Conservation (phyloP, 2,797 vertebrate genomes). For the Okamejei kenojei region DNA sequence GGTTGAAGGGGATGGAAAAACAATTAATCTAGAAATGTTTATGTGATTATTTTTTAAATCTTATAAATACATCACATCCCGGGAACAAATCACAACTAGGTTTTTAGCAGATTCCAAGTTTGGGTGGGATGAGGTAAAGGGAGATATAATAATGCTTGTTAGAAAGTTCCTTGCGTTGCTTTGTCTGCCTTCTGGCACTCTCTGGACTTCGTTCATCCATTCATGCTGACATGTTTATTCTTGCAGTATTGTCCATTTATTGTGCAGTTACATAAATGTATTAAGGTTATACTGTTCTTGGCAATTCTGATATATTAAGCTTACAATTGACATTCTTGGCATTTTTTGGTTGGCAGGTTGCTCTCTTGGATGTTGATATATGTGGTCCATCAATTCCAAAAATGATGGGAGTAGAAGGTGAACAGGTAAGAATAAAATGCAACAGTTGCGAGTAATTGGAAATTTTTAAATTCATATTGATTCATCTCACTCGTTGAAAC, state of each 20-base stretch:
- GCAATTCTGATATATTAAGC: background rate
- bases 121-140: too few species aligned
- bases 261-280: background rate
- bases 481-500: too few species aligned
- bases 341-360: constrained; percentile 64
- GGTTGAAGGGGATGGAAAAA: too few species aligned
- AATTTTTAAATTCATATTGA: background rate
- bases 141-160: too few species aligned
- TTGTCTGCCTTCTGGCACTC: too few species aligned
- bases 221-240: background rate
- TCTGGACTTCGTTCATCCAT: too few species aligned
- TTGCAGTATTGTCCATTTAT: background rate
- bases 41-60: background rate
- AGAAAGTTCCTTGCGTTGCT: too few species aligned
- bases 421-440: constrained; percentile 65
- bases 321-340: background rate
- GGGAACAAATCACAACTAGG: too few species aligned
- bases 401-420: constrained; percentile 91
- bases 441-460: background rate
- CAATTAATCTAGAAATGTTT: background rate
- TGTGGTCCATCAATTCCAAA: constrained; percentile 88
- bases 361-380: constrained; percentile 85
- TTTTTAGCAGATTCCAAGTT: too few species aligned
- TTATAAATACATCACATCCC: too few species aligned
- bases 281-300: background rate